Evolutionary conservation across 2,797 vertebrate species (phyloP).

Genomic region (Sebastes trivittatus): DNA sequence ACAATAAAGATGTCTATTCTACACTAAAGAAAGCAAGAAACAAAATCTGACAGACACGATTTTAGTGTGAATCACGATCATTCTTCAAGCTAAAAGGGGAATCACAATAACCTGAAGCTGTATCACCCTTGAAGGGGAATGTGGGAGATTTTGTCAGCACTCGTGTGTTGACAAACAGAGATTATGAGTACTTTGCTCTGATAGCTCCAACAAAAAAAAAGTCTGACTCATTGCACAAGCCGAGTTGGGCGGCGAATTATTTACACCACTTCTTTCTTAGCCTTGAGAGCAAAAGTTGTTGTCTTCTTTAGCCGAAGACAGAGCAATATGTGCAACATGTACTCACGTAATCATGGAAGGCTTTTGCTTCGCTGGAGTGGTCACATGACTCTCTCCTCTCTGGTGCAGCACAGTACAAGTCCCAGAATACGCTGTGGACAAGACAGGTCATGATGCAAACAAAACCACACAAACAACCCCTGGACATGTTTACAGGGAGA

Average conservation of each 20-base stretch:
- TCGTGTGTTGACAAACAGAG: constrained; percentile 18
- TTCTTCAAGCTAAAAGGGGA: neutral
- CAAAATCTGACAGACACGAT: neutral
- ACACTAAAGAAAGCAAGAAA: neutral
- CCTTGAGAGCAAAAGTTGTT: neutral
- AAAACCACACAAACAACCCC: constrained; percentile 48
- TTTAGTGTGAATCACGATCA: neutral
- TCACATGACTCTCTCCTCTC: constrained; percentile 99
- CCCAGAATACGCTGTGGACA: constrained; percentile 95
- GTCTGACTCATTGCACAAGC: constrained; percentile 4
- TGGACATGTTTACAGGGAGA: constrained; percentile 32
- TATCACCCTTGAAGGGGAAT: neutral
- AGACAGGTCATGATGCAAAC: constrained; percentile 61
- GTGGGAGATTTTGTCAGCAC: constrained; percentile 5
- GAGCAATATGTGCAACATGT: constrained; percentile 36
- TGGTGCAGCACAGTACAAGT: constrained; percentile 98
- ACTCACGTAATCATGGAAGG: constrained; percentile 99
- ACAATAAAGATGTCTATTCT: too few relatives aligned
- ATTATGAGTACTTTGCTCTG: constrained; percentile 4
- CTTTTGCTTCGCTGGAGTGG: constrained; percentile 99
- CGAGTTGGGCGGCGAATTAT: neutral
- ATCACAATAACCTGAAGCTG: neutral
- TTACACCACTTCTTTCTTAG: constrained; percentile 23
- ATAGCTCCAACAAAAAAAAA: neutral
- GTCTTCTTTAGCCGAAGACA: constrained; percentile 23